phyloP scores from a whole-genome alignment of 2,797 vertebrate species.

The Tinamus major region DNA sequence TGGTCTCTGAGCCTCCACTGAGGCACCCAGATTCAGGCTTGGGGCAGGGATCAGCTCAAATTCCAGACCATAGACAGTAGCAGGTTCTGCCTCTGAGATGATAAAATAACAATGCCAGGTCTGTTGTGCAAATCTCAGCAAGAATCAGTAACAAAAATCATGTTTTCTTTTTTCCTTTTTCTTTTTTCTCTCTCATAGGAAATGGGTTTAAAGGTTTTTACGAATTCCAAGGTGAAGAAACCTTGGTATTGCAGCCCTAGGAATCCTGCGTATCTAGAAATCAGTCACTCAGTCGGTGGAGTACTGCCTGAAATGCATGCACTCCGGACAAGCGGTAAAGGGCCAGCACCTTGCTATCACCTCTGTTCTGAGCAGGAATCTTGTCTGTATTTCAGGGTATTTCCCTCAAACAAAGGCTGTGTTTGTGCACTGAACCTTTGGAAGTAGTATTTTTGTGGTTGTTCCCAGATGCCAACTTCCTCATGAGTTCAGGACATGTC shows the following conservation, averaged over 20 bases:
- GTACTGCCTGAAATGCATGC: fast-evolving
- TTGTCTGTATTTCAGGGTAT: not conserved
- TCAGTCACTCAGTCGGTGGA: fast-evolving
- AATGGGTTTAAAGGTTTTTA: conserved; percentile 79
- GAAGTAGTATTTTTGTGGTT: not conserved
- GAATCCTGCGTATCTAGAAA: fast-evolving
- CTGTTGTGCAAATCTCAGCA: not conserved
- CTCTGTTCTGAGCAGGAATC: not conserved
- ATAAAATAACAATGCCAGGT: not conserved
- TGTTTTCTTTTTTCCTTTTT: conserved; percentile 5
- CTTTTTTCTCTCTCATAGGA: conserved; percentile 48
- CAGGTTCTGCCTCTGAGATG: not conserved
- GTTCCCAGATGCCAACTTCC: not conserved
- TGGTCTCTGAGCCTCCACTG: not conserved
- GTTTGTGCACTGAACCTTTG: not conserved
- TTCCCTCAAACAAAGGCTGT: not conserved
- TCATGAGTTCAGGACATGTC: not conserved
- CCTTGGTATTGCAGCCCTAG: conserved; percentile 43
- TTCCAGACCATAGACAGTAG: not conserved
- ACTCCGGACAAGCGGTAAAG: conserved; percentile 6
- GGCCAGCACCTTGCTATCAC: not conserved
- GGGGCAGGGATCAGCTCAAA: not conserved
- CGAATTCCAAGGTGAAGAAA: conserved; percentile 74
- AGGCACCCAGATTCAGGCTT: not conserved
- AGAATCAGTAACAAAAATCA: not conserved